These are phyloP conservation scores for Hypothenemus hampei DNA, from an alignment of 1,140 invertebrate species.

Conservation along the genomic window DNA sequence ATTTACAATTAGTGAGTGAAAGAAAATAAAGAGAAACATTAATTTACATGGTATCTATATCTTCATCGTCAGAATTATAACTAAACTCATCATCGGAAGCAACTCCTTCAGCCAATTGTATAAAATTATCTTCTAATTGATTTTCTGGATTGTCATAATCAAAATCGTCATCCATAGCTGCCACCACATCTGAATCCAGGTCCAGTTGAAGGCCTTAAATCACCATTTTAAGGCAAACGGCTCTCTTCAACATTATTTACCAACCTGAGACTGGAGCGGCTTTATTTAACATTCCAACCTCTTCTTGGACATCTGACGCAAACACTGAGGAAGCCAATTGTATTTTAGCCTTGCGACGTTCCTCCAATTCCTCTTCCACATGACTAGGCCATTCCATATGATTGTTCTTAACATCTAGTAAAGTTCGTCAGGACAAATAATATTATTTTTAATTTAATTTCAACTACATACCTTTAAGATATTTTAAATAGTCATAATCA, in stretches of 20 bases:
- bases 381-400: conserved; percentile 44
- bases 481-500: conserved; percentile 93
- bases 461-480: conserved; percentile 59
- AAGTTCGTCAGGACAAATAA: no score
- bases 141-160: conserved; percentile 79
- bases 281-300: conserved; percentile 84
- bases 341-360: conserved; percentile 49
- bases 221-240: no score
- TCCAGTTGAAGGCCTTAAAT: conserved; percentile 68
- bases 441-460: no score
- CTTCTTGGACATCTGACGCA: conserved; percentile 81
- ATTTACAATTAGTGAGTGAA: no score
- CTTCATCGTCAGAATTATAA: conserved; percentile 44
- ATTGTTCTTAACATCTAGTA: conserved; percentile 52
- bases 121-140: conserved; percentile 86
- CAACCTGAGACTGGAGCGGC: conserved; percentile 70
- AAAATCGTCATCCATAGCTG: conserved; percentile 90
- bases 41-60: conserved; percentile 52
- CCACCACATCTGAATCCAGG: conserved; percentile 89
- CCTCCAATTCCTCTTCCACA: conserved; percentile 42
- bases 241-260: background rate
- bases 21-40: no score
- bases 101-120: conserved; percentile 60
- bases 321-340: conserved; percentile 87
- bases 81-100: conserved; percentile 42